Percentiles rank a stretch among this genome's conserved stretches.
phyloP scores from a whole-genome alignment of 2,113 vertebrate species.

The Himantopus leucocephalus region DNA sequence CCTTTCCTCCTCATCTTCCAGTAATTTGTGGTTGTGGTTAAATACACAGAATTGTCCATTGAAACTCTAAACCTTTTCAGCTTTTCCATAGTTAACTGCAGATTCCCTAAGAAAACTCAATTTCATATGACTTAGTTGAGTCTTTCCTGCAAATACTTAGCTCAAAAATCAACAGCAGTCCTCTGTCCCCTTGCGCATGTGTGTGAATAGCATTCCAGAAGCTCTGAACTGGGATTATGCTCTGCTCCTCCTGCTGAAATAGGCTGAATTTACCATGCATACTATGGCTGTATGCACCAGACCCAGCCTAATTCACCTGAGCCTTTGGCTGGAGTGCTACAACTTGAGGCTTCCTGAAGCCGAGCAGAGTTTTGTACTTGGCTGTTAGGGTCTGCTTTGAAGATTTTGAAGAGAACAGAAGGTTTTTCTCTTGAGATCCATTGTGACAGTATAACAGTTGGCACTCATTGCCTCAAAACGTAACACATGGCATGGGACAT shows the following conservation, averaged over 20 bases:
- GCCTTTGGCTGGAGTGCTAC: background rate
- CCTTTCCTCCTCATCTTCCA: background rate
- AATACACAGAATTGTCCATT: background rate
- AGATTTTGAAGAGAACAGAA: background rate
- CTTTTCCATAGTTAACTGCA: background rate
- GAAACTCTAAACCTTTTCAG: background rate
- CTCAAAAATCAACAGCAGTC: background rate
- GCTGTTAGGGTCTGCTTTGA: background rate
- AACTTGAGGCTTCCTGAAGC: background rate
- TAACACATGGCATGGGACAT: background rate
- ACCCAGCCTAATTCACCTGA: background rate
- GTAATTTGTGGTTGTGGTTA: background rate
- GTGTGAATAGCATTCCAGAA: background rate
- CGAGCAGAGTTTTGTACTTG: background rate
- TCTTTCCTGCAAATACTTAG: background rate
- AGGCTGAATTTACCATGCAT: accelerated
- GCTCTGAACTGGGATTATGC: background rate
- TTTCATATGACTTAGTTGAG: background rate
- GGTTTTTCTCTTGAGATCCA: background rate
- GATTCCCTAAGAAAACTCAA: background rate
- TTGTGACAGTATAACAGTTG: background rate
- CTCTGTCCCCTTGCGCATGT: background rate
- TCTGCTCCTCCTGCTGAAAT: background rate
- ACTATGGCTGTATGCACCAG: background rate
- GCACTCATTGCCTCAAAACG: too few species aligned